Evolutionary conservation across 2,888 invertebrate species (phyloP).

Genomic region (Stegana nigrithorax): DNA sequence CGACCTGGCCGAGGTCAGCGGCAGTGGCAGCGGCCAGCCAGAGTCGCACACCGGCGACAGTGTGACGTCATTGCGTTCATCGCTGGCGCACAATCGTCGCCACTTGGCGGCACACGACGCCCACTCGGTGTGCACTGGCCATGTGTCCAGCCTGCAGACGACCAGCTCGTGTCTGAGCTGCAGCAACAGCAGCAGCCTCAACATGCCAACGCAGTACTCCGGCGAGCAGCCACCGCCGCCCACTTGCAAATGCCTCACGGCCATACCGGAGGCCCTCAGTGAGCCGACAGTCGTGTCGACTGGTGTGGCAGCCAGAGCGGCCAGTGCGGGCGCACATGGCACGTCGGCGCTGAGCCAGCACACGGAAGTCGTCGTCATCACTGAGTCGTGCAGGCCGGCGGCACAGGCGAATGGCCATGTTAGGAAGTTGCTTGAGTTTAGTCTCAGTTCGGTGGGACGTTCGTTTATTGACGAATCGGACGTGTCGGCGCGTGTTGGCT

Average conservation of each 20-base stretch:
- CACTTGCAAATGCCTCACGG: conserved; percentile 64
- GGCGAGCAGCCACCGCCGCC: conserved; percentile 49
- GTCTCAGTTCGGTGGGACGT: conserved; percentile 67
- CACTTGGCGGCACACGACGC: conserved; percentile 33
- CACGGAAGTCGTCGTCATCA: not conserved
- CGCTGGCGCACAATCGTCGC: conserved; percentile 42
- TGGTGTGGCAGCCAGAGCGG: not conserved
- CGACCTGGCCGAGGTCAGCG: conserved; percentile 19
- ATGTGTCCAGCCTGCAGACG: conserved; percentile 41
- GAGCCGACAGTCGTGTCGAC: conserved; percentile 21
- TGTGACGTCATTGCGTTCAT: conserved; percentile 47
- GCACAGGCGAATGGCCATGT: conserved; percentile 28
- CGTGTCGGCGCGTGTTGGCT: conserved; percentile 30
- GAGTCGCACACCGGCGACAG: conserved; percentile 35
- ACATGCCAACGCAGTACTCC: conserved; percentile 50
- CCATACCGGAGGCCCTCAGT: conserved; percentile 64
- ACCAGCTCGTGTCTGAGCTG: conserved; percentile 59
- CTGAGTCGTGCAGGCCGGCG: not conserved
- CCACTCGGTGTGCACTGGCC: conserved; percentile 40
- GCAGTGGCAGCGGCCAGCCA: conserved; percentile 20
- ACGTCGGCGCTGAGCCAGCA: not conserved
- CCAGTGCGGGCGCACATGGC: no score
- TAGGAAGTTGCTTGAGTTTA: conserved; percentile 64
- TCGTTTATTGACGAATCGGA: conserved; percentile 67
- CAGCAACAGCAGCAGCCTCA: conserved; percentile 61